These are phyloP conservation scores for Anguilla megastoma DNA, from an alignment of 2,797 vertebrate species.

Conservation along the genomic window DNA sequence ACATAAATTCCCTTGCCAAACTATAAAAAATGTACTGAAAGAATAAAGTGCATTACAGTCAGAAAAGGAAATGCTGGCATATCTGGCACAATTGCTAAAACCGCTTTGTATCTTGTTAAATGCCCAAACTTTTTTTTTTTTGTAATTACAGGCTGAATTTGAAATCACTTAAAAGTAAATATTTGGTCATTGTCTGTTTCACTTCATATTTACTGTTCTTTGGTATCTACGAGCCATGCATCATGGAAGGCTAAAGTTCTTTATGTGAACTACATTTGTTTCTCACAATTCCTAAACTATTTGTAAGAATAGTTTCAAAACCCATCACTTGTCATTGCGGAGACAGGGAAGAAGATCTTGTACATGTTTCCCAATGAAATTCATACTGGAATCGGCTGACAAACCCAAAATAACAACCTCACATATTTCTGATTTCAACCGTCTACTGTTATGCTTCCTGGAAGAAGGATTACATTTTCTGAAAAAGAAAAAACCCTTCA, in stretches of 20 bases:
- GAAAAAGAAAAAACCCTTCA: background rate
- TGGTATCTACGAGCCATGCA: background rate
- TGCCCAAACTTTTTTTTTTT: background rate
- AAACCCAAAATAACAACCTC: background rate
- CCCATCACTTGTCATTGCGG: constrained; percentile 4
- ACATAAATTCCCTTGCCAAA: constrained; percentile 6
- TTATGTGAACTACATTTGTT: background rate
- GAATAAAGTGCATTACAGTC: constrained; percentile 16
- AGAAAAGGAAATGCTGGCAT: background rate
- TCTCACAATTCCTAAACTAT: background rate
- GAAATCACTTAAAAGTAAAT: background rate
- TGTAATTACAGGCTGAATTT: background rate
- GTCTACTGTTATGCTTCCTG: background rate
- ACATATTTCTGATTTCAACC: background rate
- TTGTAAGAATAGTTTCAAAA: background rate
- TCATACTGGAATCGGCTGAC: background rate
- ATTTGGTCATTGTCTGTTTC: background rate
- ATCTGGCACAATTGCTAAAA: background rate
- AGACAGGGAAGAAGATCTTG: background rate
- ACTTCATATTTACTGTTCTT: background rate
- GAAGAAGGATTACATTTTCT: background rate
- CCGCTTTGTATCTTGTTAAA: background rate
- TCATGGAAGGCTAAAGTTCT: background rate
- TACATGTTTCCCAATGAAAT: background rate
- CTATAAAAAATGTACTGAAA: background rate